phyloP scores from a whole-genome alignment of 2,113 vertebrate species.

The Cyanistes caeruleus region DNA sequence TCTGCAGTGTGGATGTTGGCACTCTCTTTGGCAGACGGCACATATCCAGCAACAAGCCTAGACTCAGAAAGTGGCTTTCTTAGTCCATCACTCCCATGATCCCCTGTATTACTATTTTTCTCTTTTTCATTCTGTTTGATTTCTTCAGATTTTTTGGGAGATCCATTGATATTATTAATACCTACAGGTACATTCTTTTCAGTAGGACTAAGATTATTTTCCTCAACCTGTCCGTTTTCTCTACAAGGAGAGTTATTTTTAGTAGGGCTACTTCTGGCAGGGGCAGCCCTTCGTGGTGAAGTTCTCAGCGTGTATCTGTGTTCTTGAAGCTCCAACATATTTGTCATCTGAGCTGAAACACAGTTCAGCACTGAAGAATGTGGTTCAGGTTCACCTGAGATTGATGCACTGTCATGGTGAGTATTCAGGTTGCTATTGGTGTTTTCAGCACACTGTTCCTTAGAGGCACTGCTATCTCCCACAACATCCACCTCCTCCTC shows the following conservation, averaged over 20 bases:
- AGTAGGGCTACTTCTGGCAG: slow-evolving; percentile 81
- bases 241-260: slow-evolving; percentile 86
- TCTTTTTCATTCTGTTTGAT: slow-evolving; percentile 69
- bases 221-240: slow-evolving; percentile 88
- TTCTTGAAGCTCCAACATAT: slow-evolving; percentile 90
- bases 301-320: slow-evolving; percentile 95
- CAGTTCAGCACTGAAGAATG: slow-evolving; percentile 79
- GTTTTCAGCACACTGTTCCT: slow-evolving; percentile 81
- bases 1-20: slow-evolving; percentile 82
- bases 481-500: slow-evolving; percentile 92
- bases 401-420: slow-evolving; percentile 73
- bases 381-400: slow-evolving; percentile 86
- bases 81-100: slow-evolving; percentile 71
- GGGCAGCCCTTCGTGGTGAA: slow-evolving; percentile 87
- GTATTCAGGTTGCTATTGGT: slow-evolving; percentile 67
- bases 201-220: slow-evolving; percentile 77
- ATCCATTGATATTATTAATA: slow-evolving; percentile 71
- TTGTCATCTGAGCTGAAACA: slow-evolving; percentile 76
- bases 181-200: slow-evolving; percentile 73
- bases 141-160: slow-evolving; percentile 73
- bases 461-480: slow-evolving; percentile 85
- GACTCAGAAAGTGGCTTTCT: slow-evolving; percentile 72
- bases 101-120: slow-evolving; percentile 67
- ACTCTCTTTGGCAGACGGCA: slow-evolving; percentile 84
- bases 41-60: slow-evolving; percentile 72